These are phyloP conservation scores for Trypoxylon attenuatum DNA, from an alignment of 2,888 invertebrate species.

Conservation along the genomic window DNA sequence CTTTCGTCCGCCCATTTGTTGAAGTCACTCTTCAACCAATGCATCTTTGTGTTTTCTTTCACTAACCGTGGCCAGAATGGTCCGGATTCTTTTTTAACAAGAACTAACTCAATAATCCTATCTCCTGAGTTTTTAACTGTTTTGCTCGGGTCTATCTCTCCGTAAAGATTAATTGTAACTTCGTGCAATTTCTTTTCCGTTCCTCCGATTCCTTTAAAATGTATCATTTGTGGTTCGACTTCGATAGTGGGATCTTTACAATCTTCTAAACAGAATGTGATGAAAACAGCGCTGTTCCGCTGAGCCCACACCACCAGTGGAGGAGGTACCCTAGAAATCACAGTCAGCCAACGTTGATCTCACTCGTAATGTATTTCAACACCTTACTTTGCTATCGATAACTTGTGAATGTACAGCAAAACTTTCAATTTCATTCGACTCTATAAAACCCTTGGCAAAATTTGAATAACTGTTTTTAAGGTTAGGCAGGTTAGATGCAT, in stretches of 20 bases:
- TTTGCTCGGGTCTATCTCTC: conserved; percentile 88
- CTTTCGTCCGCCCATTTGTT: conserved; percentile 99
- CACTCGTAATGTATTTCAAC: no score
- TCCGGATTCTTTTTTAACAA: conserved; percentile 82
- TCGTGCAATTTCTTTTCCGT: conserved; percentile 91
- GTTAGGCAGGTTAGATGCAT: no score
- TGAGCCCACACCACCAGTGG: conserved; percentile 97
- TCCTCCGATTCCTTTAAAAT: conserved; percentile 90
- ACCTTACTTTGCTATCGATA: no score
- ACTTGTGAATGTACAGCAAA: no score
- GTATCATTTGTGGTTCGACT: conserved; percentile 79
- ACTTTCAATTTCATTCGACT: no score
- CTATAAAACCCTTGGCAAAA: no score
- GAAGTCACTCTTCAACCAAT: conserved; percentile 98
- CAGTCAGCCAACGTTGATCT: no score
- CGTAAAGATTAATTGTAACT: conserved; percentile 89
- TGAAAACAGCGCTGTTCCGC: conserved; percentile 85
- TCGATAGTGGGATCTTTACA: conserved; percentile 89
- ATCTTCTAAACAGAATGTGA: conserved; percentile 94
- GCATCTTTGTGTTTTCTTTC: conserved; percentile 91
- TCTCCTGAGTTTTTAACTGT: conserved; percentile 83
- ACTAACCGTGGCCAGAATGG: conserved; percentile 93
- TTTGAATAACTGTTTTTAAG: no score
- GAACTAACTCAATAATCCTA: conserved; percentile 84
- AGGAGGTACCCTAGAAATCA: conserved; percentile 79